Evolutionary conservation across 2,113 vertebrate species (phyloP).

Genomic region (Oncorhynchus kisutch): DNA sequence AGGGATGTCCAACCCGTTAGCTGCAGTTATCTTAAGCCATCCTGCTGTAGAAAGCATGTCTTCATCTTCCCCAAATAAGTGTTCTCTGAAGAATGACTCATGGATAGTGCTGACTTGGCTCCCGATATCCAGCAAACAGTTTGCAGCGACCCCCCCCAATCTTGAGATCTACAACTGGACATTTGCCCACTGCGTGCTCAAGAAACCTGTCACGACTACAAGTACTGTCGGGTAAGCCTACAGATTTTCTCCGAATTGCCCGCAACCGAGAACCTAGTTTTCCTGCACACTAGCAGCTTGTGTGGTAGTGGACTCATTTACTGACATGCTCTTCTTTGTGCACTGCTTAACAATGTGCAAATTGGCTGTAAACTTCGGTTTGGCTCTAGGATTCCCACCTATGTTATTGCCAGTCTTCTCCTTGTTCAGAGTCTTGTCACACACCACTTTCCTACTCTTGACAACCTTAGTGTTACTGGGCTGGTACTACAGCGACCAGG

Average conservation of each 20-base stretch:
- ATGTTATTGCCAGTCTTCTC: too few species aligned
- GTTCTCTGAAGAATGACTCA: not conserved
- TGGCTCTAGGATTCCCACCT: too few species aligned
- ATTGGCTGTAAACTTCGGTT: too few species aligned
- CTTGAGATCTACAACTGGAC: not conserved
- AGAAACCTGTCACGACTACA: not conserved
- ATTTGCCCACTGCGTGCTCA: not conserved
- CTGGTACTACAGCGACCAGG: too few species aligned
- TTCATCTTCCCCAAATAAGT: not conserved
- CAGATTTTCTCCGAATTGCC: not conserved
- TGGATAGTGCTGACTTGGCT: conserved; percentile 2
- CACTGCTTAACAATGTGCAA: too few species aligned
- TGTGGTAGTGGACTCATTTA: too few species aligned
- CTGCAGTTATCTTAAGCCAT: not conserved
- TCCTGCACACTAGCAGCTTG: not conserved
- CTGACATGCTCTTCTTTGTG: too few species aligned
- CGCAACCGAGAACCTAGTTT: not conserved
- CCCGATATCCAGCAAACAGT: not conserved
- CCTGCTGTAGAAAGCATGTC: not conserved
- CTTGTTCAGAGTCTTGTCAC: too few species aligned
- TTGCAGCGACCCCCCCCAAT: not conserved
- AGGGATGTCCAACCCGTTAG: not conserved
- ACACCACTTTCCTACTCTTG: too few species aligned
- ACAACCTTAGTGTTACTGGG: too few species aligned
- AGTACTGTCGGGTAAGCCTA: not conserved